Conservation (phyloP, 2,888 invertebrate species). For the Eristalis tenax region DNA sequence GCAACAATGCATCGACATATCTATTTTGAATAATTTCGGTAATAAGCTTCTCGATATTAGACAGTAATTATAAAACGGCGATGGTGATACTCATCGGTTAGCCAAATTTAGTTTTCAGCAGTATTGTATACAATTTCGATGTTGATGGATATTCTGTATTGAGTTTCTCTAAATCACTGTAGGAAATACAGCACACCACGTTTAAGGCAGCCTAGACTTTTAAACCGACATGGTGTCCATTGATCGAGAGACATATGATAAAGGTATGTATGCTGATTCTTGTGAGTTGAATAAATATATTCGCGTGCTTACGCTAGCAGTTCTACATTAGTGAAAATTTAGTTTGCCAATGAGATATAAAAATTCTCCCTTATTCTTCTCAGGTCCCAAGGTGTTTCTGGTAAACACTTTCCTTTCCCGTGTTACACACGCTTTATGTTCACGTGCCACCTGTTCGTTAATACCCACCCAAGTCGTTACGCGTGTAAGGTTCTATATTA, state of each 20-base stretch:
- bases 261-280: neutral
- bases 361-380: neutral
- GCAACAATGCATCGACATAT: conserved; percentile 13
- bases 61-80: conserved; percentile 2
- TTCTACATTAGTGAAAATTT: neutral
- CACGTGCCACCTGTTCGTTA: too few species aligned
- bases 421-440: too few species aligned
- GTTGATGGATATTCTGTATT: neutral
- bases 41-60: conserved; percentile 24
- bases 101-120: neutral
- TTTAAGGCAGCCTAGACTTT: neutral
- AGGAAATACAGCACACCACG: neutral
- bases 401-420: neutral
- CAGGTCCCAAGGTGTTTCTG: neutral
- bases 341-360: neutral
- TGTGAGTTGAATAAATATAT: neutral
- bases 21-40: conserved; percentile 32
- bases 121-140: neutral
- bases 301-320: neutral
- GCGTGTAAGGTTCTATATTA: too few species aligned
- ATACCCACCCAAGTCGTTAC: too few species aligned
- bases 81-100: neutral
- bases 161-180: neutral
- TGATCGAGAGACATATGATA: neutral
- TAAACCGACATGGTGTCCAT: neutral